These are phyloP conservation scores for Ictalurus punctatus DNA, from an alignment of 2,113 vertebrate species.

Conservation along the genomic window DNA sequence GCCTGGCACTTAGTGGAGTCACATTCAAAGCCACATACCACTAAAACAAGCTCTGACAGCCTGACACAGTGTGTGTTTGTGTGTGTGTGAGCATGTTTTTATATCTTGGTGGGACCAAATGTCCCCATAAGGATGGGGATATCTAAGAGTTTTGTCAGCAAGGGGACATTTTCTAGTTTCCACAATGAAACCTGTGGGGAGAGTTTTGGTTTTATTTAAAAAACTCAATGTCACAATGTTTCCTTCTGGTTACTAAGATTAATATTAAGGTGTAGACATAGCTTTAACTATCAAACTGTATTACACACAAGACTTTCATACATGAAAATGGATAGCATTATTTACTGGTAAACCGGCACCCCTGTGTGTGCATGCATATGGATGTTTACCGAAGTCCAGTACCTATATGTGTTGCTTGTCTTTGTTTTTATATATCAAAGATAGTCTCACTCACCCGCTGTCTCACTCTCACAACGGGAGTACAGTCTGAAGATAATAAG, in stretches of 20 bases:
- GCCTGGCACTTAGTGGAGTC: constrained; percentile 63
- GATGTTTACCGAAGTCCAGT: not conserved
- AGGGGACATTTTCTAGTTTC: not conserved
- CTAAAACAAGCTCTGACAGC: constrained; percentile 55
- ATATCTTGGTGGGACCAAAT: not conserved
- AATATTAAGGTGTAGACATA: not conserved
- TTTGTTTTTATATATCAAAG: constrained; percentile 14
- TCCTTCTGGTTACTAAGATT: not conserved
- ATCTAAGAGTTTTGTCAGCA: not conserved
- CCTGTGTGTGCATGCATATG: not conserved
- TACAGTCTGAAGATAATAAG: constrained; percentile 46
- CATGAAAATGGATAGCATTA: not conserved
- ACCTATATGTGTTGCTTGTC: not conserved
- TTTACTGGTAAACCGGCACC: not conserved
- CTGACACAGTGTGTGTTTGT: not conserved
- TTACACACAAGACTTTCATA: not conserved
- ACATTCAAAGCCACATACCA: constrained; percentile 57
- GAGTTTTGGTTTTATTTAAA: not conserved
- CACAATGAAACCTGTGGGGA: not conserved
- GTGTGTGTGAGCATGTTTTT: not conserved
- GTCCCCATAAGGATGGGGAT: not conserved
- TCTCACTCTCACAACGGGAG: constrained; percentile 23
- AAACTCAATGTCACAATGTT: not conserved
- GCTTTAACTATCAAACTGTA: not conserved
- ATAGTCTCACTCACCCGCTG: not conserved